phyloP scores from a whole-genome alignment of 2,113 vertebrate genomes.

The Thamnaconus septentrionalis region DNA sequence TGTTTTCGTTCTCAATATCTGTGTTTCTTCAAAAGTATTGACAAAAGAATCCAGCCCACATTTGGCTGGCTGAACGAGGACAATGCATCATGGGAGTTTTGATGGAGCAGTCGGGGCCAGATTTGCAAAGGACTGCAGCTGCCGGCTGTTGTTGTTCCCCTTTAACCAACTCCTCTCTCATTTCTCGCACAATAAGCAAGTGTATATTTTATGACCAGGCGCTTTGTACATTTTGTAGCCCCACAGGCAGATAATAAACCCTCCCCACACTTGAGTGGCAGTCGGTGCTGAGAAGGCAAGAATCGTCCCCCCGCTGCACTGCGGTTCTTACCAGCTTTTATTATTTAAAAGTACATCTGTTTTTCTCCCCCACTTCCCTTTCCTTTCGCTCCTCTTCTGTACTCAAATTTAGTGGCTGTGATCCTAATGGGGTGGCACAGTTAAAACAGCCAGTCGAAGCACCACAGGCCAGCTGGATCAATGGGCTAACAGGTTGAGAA shows the following conservation, averaged over 20 bases:
- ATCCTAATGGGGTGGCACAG: conserved; percentile 21
- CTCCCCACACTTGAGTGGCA: conserved; percentile 6
- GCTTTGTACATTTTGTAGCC: conserved; percentile 24
- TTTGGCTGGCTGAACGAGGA: too few relatives aligned
- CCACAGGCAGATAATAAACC: conserved; percentile 10
- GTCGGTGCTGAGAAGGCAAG: conserved; percentile 32
- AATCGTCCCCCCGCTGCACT: conserved; percentile 29
- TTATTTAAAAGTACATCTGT: conserved; percentile 41
- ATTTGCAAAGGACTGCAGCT: too few relatives aligned
- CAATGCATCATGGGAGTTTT: too few relatives aligned
- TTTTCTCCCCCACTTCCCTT: not conserved
- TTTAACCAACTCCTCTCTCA: not conserved
- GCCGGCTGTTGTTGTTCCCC: too few relatives aligned
- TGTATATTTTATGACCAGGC: conserved; percentile 24
- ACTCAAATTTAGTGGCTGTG: conserved; percentile 3
- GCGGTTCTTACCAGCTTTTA: conserved; percentile 30
- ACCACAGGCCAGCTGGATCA: conserved; percentile 18
- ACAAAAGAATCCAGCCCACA: too few relatives aligned
- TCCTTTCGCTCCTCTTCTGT: too few relatives aligned
- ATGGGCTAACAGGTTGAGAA: conserved; percentile 24
- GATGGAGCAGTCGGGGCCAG: too few relatives aligned
- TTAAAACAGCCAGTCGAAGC: conserved; percentile 22
- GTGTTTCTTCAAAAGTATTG: too few relatives aligned
- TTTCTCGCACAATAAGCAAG: conserved; percentile 18
- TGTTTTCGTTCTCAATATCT: too few relatives aligned